Conservation (phyloP, 2,113 vertebrate species). For the Ammodramus savannarum region DNA sequence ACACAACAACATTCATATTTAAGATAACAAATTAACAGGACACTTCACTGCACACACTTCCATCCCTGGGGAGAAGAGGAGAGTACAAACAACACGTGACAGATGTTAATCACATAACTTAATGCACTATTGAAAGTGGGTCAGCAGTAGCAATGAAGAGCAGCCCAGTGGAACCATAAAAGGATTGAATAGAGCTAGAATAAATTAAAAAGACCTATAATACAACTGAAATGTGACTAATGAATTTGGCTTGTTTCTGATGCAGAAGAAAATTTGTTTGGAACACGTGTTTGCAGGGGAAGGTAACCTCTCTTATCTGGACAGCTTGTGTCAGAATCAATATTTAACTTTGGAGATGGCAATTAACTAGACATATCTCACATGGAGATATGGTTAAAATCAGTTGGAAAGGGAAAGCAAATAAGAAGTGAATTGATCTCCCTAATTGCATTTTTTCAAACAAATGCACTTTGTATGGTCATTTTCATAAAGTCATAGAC, state of each 20-base stretch:
- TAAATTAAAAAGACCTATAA: not conserved
- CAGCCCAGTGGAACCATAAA: not conserved
- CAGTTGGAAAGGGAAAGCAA: not conserved
- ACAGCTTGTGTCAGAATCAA: not conserved
- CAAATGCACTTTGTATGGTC: not conserved
- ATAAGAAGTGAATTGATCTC: not conserved
- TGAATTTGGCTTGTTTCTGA: not conserved
- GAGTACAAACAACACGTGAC: slow-evolving; percentile 27
- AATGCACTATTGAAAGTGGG: slow-evolving; percentile 21
- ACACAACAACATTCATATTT: not conserved
- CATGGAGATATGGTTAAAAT: not conserved
- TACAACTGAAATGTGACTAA: not conserved
- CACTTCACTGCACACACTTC: slow-evolving; percentile 8
- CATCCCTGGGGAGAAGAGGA: not conserved
- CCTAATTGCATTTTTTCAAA: not conserved
- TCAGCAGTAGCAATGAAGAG: not conserved
- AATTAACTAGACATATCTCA: not conserved
- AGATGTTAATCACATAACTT: slow-evolving; percentile 42
- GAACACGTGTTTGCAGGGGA: not conserved
- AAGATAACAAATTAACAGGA: slow-evolving; percentile 9
- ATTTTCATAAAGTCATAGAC: not conserved
- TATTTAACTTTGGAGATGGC: not conserved
- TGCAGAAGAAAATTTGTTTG: not conserved
- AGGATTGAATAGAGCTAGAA: not conserved
- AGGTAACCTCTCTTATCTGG: not conserved